These are phyloP conservation scores for Drosophila azteca DNA, from an alignment of 1,140 invertebrate genomes.

Conservation along the genomic window DNA sequence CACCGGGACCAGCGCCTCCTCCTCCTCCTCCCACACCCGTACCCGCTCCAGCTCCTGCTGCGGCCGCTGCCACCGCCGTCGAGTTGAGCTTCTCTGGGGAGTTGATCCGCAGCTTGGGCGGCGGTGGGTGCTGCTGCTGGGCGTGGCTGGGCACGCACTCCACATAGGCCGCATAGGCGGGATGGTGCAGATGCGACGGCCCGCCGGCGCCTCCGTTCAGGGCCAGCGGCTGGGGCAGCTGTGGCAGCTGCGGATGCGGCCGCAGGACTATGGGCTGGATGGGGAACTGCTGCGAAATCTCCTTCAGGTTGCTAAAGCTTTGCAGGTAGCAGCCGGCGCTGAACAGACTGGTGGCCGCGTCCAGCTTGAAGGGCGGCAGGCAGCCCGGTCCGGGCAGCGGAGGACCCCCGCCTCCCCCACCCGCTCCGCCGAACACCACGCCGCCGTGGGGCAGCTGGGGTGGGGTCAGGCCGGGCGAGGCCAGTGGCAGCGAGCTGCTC, in stretches of 20 bases:
- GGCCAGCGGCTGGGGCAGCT: conserved; percentile 80
- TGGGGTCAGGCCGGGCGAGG: conserved; percentile 56
- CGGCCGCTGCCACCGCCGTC: conserved; percentile 63
- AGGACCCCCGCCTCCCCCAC: conserved; percentile 9
- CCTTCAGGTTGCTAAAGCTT: conserved; percentile 82
- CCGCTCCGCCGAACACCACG: conserved; percentile 23
- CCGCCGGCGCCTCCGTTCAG: conserved; percentile 64
- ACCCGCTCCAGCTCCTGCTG: conserved; percentile 53
- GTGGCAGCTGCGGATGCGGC: conserved; percentile 82
- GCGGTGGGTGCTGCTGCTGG: conserved; percentile 64
- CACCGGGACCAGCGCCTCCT: conserved; percentile 21
- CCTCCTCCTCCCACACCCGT: conserved; percentile 18
- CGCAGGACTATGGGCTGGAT: conserved; percentile 82
- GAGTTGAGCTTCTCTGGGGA: conserved; percentile 83
- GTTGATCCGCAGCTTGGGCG: conserved; percentile 84
- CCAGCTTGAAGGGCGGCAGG: conserved; percentile 76
- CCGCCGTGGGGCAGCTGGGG: conserved; percentile 53
- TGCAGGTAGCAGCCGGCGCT: conserved; percentile 82
- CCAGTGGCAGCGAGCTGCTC: conserved; percentile 60
- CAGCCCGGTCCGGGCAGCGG: conserved; percentile 44
- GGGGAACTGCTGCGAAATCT: conserved; percentile 82
- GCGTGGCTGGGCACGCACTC: conserved; percentile 58
- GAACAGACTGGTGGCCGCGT: conserved; percentile 74
- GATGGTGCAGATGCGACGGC: conserved; percentile 81
- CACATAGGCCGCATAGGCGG: conserved; percentile 77